Evolutionary conservation across 2,797 vertebrate species (phyloP).

Genomic region (Anabacerthia variegaticeps): DNA sequence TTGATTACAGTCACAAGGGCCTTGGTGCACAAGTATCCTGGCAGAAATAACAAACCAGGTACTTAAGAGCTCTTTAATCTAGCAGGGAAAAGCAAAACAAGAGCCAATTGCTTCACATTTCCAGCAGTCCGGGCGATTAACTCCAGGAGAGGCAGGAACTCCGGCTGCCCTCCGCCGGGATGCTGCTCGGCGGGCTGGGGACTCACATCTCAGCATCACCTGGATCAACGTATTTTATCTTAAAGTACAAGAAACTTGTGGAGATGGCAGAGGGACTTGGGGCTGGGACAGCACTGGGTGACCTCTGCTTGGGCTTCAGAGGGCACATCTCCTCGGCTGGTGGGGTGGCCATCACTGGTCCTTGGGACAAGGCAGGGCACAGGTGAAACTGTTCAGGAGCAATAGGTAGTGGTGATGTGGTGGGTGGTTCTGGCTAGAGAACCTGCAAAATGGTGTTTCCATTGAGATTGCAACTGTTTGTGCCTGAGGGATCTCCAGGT

Average conservation of each 20-base stretch:
- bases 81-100: constrained; percentile 43
- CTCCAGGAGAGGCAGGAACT: neutral
- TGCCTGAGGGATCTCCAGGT: neutral
- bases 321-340: constrained; percentile 79
- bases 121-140: constrained; percentile 1
- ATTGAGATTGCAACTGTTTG: constrained; percentile 33
- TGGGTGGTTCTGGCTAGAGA: neutral
- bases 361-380: constrained; percentile 4
- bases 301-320: neutral
- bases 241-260: neutral
- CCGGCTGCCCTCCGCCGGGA: neutral
- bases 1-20: constrained; percentile 61
- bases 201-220: neutral
- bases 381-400: neutral
- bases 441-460: constrained; percentile 65
- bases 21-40: constrained; percentile 1
- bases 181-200: neutral
- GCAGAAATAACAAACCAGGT: constrained; percentile 63
- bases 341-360: constrained; percentile 75
- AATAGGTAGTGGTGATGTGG: neutral
- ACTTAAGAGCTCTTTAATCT: constrained; percentile 64
- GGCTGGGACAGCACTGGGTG: neutral
- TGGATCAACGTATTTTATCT: neutral
- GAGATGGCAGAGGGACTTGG: neutral
- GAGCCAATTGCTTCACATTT: constrained; percentile 35